Conservation (phyloP, 2,888 invertebrate species). For the Acleris cristana region DNA sequence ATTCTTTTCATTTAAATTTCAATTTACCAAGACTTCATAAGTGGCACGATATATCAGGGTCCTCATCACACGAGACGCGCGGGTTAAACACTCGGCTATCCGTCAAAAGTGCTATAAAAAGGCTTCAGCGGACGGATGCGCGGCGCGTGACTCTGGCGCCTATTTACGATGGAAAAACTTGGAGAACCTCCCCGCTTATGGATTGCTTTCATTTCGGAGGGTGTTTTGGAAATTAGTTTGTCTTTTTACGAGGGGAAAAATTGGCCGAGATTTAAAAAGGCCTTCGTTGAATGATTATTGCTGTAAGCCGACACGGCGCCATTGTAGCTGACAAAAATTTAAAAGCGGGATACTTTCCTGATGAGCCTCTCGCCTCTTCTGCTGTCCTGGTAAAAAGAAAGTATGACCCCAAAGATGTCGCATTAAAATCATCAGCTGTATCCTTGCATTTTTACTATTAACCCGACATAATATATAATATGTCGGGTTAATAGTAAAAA, state of each 20-base stretch:
- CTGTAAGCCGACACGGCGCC: background rate
- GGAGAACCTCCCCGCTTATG: slow-evolving; percentile 7
- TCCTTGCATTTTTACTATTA: too few relatives aligned
- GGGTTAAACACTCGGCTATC: slow-evolving; percentile 22
- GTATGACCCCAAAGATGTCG: too few relatives aligned
- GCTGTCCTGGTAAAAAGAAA: too few relatives aligned
- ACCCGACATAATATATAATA: too few relatives aligned
- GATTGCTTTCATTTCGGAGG: slow-evolving; percentile 16
- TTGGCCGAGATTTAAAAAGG: background rate
- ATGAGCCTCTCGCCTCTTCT: too few relatives aligned
- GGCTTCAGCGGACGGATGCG: slow-evolving; percentile 17
- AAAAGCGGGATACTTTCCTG: too few relatives aligned
- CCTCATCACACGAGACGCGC: slow-evolving; percentile 24
- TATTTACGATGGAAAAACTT: slow-evolving; percentile 30
- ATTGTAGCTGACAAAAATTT: too few relatives aligned
- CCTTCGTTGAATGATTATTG: background rate
- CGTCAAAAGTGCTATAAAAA: slow-evolving; percentile 18
- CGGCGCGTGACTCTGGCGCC: slow-evolving; percentile 25
- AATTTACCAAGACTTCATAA: background rate
- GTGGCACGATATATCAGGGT: background rate
- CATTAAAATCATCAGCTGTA: too few relatives aligned
- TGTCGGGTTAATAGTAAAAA: too few relatives aligned
- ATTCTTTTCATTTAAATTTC: background rate
- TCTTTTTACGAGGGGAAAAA: background rate
- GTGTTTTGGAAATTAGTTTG: slow-evolving; percentile 30